Base-by-base conservation (phyloP, 2,888 invertebrate genomes). In the Netelia virgata region DNA sequence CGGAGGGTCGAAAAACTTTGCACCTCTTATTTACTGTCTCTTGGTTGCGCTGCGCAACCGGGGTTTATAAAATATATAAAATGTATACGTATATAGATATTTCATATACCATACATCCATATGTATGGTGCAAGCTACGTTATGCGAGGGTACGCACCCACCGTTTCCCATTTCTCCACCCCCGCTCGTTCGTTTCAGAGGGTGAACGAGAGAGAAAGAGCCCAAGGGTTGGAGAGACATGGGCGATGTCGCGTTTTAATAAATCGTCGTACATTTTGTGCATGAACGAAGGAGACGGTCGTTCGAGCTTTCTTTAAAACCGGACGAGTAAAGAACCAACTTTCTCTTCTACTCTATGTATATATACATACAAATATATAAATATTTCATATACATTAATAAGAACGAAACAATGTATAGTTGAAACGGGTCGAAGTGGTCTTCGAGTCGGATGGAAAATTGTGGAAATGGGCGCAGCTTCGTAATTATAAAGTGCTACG, bases 1-100 rank as follows among this genome's bases (percentile, higher is more conserved):
- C n/a, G 55, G 14, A 82, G 50, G 70, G 74, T 75, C 36, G 80
- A 82, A 84, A 84, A 84, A 82, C 70, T 84, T 82, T 84, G 57
- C 55, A 18, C 57, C 57, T 57, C 57, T 57, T 18, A 57, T 16
- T 47, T 47, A 47, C 11, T 47, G 47, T 47, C 77, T 81, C 61
- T 81, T 64, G 68, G 68, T 16, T 20, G 14, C 66, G 61, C 53
- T 6, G 73, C 41, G 53, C 69, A 73, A 68, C 73, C 18, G 68
- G 55, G 20, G 3, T 50, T 5, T 36, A 36, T 36, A 36, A 36
- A 36, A 36, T 36, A 18, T 41, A 16, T 36, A 55, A 57, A 41
- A 28, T 50, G 18, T 69, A 69, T 53, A 28, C n/a, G 16, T 36
- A 47, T 70, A 68, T 76, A 70, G 20, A 53, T 70, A 50, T 18